Base-by-base conservation (phyloP, 2,797 vertebrate genomes). In the Pipistrellus pipistrellus region DNA sequence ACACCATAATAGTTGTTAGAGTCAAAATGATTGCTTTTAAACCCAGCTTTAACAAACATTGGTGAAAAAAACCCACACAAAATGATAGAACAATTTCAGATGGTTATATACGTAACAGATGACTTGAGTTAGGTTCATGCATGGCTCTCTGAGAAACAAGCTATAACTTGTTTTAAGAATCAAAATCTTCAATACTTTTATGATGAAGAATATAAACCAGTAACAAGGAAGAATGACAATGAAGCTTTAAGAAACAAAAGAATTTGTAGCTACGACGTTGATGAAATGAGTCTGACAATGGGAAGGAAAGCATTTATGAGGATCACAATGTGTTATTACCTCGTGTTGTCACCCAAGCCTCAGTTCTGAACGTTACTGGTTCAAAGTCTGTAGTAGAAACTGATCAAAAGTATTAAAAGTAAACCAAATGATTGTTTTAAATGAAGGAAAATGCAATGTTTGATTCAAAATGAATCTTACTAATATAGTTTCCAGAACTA, bases 341-440 rank as follows among this genome's bases (percentile, higher is more conserved):
- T 98, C 97, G 95, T 3, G 95, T 97, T 96, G 98, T 97, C 95
- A 95, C 96, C 95, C 96, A 90, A 92, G 96, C 92, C 73, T 98
- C 98, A 97, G 38, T 96, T 97, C 90, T 97, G 97, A 96, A 77
- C 68, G 92, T 98, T 96, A 97, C 78, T 93, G 95, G 85, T 96
- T 98, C 98, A 94, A 83, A 69, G 75, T 95, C 98, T 98, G 96
- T 41, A 95, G 95, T 93, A 88, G 94, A 90, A 94, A 96, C 95
- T 97, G 87, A 88, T 46, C 80, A 97, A 97, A 94, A 97, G 84
- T 85, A 94, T 96, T 93, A 93, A 90, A 80, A 95, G 66, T 78
- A 78, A 92, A 76, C 20, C 35, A 96, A 90, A 71, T 59, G 35
- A 71, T 78, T 51, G 4, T 72, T 88, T 94, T 71, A 48, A 90